Evolutionary conservation across 2,888 invertebrate genomes (phyloP), one percentile per base, ranked within the genome.

Genomic region (Mylabris sibirica): DNA sequence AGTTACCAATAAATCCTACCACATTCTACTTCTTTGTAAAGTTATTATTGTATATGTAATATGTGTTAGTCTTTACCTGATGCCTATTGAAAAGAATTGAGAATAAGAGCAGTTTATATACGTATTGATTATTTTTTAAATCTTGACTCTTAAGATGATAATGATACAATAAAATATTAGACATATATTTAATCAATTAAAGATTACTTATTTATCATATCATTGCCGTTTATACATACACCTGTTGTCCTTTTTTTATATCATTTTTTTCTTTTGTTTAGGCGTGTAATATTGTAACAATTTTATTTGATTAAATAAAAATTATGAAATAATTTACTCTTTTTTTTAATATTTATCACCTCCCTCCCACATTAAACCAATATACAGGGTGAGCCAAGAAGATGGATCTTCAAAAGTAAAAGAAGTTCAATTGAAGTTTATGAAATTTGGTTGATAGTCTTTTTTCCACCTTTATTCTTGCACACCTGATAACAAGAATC

Each of bases 261-360:
- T 66, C 59, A 60, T 67, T 67, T 17, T 4, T 74, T 63, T 71
- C 68, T 74, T 75, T 75, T 72, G 72, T 74, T 30, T 74, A 75
- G 72, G 71, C 73, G 71, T 74, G 71, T 72, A 72, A 6, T 74
- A 72, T 73, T 75, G 71, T 74, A 74, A 74, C 72, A 74, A 72
- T 68, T 74, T 72, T 70, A 74, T 74, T 75, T 75, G 69, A 73
- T 71, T 71, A 66, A 71, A 71, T 71, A 71, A 71, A 71, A 71
- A 60, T 71, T 71, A 65, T 67, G 53, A 63, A 70, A 65, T 53
- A 63, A 49, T 9, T 44, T 22, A 14, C 20, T 17, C 41, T 44
- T 63, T 63, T 44, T 2, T 53, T 53, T 38, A 12, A 12, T 35
- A 8, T 35, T 35, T n/a, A n/a, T n/a, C n/a, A n/a, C n/a, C n/a